Base-by-base conservation (phyloP, 1,140 invertebrate species). In the Zaprionus ghesquierei region DNA sequence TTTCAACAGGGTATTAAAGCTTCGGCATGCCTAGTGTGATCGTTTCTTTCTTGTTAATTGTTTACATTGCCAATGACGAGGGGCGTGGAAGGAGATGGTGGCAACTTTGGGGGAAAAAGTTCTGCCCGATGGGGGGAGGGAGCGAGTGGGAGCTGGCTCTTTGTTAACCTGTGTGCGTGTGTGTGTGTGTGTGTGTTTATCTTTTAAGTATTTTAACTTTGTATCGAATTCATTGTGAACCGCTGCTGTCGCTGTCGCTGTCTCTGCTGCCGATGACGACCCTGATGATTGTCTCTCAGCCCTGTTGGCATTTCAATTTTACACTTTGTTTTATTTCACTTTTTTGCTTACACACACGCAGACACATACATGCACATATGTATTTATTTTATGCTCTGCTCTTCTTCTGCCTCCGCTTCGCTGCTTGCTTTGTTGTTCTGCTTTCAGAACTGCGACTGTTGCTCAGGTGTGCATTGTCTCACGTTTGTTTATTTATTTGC, bases 401-500 rank as follows among this genome's bases (percentile, higher is more conserved):
- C 64, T 65, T 35, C 35, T 53, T 60, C 31, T 29, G 23, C 8
- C 12, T 41, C 18, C 27, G 23, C 20, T n/a, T 60, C n/a, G n/a
- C 33, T 54, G 33, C 46, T 23, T 66, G 49, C 49, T 59, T 70
- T 73, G 50, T 60, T 50, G 56, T 62, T 76, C 68, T 58, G 54
- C 53, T 49, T 54, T 61, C 18, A 46, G n/a, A n/a, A 53, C 31
- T 68, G 60, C 35, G 60, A 55, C 58, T 69, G 61, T 76, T 66
- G 55, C 79, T 79, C 84, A 79, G 82, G 55, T 87, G 82, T 38
- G 77, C 82, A 87, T 87, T 89, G 82, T 87, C 82, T 87, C 82
- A 87, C 82, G 82, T 87, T 89, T 87, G 79, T 89, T 87, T 87
- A 81, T 81, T 86, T 86, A 87, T 87, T 86, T 79, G 69, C 75